Evolutionary conservation across 2,888 invertebrate species (phyloP), one percentile per base, ranked within the genome.

Genomic region (Drosophila parthenogenetica): DNA sequence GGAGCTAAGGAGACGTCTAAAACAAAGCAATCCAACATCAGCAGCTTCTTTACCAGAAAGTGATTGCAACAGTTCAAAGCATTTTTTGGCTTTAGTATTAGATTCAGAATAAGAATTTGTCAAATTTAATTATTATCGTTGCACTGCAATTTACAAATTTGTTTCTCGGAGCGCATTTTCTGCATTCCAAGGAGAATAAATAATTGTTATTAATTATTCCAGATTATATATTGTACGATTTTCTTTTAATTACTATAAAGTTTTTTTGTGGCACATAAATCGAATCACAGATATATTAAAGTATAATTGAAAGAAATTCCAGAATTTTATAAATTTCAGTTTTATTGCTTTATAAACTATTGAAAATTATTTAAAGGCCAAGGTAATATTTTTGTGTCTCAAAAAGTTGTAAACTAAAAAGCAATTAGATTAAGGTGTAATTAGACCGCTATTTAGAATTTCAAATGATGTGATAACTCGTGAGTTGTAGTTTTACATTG

Each of bases 21-120:
- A 69, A 84, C 81, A 2, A 91, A 91, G 48, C 92, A 91, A 61
- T 90, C 89, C 5, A 90, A 85, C 69, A 91, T 92, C 53, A 91
- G 80, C 88, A 92, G 73, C 64, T 91, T 91, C 75, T 92, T 92
- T 67, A 59, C 59, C 42, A 91, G 91, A 71, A 91, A 92, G 51
- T 91, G 73, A 79, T 45, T 11, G 16, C 13, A 11, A 7, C 7
- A 4, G 8, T 35, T 29, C 17, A 35, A 32, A 29, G 29, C 8
- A 13, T n/a, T 46, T n/a, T 51, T 29, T 7, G 37, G 40, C 22
- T 19, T 69, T 17, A 39, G 45, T 58, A 13, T 51, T 45, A 32
- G 5, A 55, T 14, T 48, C 40, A 19, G 17, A 13, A 29, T 42
- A 29, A 70, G 1, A 10, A 51, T 55, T 8, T 19, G 2, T 43